Evolutionary conservation across 2,888 invertebrate species (phyloP).

Genomic region (Pachymerium ferrugineum): DNA sequence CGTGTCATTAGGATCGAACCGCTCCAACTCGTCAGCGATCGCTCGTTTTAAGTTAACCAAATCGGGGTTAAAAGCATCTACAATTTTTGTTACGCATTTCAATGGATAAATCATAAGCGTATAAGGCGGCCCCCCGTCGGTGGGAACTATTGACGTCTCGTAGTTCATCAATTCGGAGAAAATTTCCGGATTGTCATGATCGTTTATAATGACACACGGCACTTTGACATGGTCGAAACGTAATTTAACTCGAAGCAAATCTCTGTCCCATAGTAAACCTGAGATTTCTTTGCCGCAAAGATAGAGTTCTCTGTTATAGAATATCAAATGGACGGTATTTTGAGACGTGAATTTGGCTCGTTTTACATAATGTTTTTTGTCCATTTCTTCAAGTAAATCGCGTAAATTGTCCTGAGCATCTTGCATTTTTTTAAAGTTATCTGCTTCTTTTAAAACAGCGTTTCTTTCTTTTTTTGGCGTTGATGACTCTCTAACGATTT

Average conservation of each 20-base stretch:
- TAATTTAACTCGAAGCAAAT: neutral
- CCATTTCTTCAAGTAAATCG: neutral
- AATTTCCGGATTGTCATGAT: neutral
- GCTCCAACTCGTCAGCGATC: neutral
- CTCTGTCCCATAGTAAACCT: neutral
- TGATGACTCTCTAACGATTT: too few relatives aligned
- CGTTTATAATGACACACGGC: neutral
- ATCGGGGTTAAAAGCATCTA: neutral
- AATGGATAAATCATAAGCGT: neutral
- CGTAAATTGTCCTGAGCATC: neutral
- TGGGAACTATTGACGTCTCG: neutral
- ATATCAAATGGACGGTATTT: neutral
- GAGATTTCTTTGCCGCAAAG: conserved; percentile 1
- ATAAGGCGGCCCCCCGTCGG: neutral
- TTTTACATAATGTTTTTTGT: neutral
- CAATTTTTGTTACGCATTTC: neutral
- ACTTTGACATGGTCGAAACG: neutral
- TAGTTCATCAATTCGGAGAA: neutral
- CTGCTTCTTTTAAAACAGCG: too few relatives aligned
- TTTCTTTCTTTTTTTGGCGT: too few relatives aligned
- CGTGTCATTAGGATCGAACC: neutral
- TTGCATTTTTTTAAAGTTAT: too few relatives aligned
- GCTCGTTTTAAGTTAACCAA: neutral
- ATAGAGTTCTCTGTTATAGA: neutral
- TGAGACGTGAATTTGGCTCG: too few relatives aligned